Evolutionary conservation across 2,888 invertebrate species (phyloP), one percentile per base, ranked within the genome.

Genomic region (Eurytoma adleriae): DNA sequence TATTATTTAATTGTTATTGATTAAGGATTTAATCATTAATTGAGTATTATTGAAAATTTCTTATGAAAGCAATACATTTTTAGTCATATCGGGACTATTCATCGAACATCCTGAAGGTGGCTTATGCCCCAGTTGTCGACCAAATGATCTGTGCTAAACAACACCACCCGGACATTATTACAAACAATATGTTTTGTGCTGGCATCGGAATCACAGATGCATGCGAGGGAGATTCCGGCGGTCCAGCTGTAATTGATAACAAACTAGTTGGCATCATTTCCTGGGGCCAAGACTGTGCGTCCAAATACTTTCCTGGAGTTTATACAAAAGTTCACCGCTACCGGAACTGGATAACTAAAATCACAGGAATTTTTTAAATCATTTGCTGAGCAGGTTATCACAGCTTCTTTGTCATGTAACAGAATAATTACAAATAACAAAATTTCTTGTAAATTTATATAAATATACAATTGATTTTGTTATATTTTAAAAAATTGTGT

Each of bases 161-260:
- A 13, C 48, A 76, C n/a, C 48, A 48, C n/a, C 20, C 52, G 14
- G 48, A 48, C 20, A 7, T 12, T 2, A 20, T 67, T 16, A 77
- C 71, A 7, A 62, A 80, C 27, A 71, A 76, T 24, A 72, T 80
- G 67, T 80, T 80, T 40, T 80, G 80, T 48, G 80, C 80, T n/a
- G 80, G 80, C 10, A 48, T 27, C 7, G 76, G 80, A 16, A 24
- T 24, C 20, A 40, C 72, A 10, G 83, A 83, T 75, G 16, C 81
- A 40, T 83, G 82, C 54, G 79, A 81, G 59, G 83, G 83, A 14
- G 83, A 82, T 68, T 83, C 83, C n/a, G 82, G 82, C 18, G 78
- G 82, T 2, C 83, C 83, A 3, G 81, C 59, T 7, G 75, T 79
- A 27, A n/a, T 59, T 3, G 66, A 80, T 57, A 80, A 75, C n/a